Percentiles rank a stretch among this genome's conserved stretches.
Evolutionary conservation across 2,888 invertebrate genomes (phyloP).

Genomic region (Rhogogaster chlorosoma): DNA sequence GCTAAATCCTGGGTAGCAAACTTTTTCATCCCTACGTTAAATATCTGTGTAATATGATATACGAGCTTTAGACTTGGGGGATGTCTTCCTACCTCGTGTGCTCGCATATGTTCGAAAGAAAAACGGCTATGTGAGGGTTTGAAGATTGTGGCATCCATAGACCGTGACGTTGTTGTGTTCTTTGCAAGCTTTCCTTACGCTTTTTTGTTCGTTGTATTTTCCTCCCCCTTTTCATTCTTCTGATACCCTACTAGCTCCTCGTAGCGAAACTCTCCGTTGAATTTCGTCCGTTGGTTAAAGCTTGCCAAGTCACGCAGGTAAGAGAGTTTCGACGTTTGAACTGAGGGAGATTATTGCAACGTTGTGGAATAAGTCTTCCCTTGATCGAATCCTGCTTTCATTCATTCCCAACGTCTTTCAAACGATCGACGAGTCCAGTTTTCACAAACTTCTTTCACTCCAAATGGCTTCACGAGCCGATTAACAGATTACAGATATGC

Average conservation of each 20-base stretch:
- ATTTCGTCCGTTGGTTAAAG: background rate
- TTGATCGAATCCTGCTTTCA: background rate
- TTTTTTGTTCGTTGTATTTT: background rate
- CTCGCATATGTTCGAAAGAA: background rate
- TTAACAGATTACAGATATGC: background rate
- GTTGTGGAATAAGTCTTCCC: slow-evolving; percentile 11
- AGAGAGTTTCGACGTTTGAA: slow-evolving; percentile 2
- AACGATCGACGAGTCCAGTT: background rate
- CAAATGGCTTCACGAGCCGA: background rate
- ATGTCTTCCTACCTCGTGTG: background rate
- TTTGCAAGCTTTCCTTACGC: background rate
- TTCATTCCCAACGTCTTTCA: background rate
- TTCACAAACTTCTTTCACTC: background rate
- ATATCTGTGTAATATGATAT: background rate
- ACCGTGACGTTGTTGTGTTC: slow-evolving; percentile 5
- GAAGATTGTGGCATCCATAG: background rate
- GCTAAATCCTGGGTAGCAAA: background rate
- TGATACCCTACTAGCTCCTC: background rate
- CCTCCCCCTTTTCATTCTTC: background rate
- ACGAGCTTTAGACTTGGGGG: background rate
- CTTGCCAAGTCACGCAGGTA: slow-evolving; percentile 3
- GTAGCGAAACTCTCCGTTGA: background rate
- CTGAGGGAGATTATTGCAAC: slow-evolving; percentile 3
- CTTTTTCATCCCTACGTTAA: background rate
- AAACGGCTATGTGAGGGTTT: background rate